A percentile compares a stretch with the other conserved stretches of the same genome.
These are phyloP conservation scores for Zeuzera pyrina DNA, from an alignment of 2,888 invertebrate species.

Conservation along the genomic window DNA sequence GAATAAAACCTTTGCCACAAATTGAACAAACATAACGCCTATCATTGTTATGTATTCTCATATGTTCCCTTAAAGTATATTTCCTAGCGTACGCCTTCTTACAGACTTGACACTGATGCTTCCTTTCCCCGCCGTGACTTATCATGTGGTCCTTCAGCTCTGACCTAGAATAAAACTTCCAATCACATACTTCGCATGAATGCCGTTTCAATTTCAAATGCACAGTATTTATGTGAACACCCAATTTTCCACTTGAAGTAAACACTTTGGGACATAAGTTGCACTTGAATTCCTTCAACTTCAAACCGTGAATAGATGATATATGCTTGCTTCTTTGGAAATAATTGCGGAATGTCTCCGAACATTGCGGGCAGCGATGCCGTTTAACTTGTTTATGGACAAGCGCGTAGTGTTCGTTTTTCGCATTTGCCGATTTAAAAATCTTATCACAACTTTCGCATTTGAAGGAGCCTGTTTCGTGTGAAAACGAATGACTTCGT, in stretches of 20 bases:
- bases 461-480: slow-evolving; percentile 44
- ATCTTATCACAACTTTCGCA: slow-evolving; percentile 66
- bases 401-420: slow-evolving; percentile 60
- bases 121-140: slow-evolving; percentile 64
- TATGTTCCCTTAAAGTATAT: slow-evolving; percentile 53
- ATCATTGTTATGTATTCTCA: slow-evolving; percentile 56
- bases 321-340: slow-evolving; percentile 60
- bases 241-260: slow-evolving; percentile 46
- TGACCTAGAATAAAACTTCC: slow-evolving; percentile 67
- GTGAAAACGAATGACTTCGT: slow-evolving; percentile 46
- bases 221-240: slow-evolving; percentile 44
- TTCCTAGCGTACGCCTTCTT: slow-evolving; percentile 64
- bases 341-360: slow-evolving; percentile 53
- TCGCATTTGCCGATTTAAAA: slow-evolving; percentile 56
- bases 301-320: slow-evolving; percentile 42
- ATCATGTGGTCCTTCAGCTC: slow-evolving; percentile 71
- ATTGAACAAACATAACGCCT: slow-evolving; percentile 45
- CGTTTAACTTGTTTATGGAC: slow-evolving; percentile 61
- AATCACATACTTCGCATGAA: slow-evolving; percentile 63
- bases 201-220: slow-evolving; percentile 61
- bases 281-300: slow-evolving; percentile 57
- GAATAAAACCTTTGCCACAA: slow-evolving; percentile 51
- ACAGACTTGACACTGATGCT: slow-evolving; percentile 61
- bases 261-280: slow-evolving; percentile 52
- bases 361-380: slow-evolving; percentile 53